Percentiles rank a stretch among this genome's conserved stretches.
phyloP scores from a whole-genome alignment of 2,797 vertebrate species.

The Aquila chrysaetos region DNA sequence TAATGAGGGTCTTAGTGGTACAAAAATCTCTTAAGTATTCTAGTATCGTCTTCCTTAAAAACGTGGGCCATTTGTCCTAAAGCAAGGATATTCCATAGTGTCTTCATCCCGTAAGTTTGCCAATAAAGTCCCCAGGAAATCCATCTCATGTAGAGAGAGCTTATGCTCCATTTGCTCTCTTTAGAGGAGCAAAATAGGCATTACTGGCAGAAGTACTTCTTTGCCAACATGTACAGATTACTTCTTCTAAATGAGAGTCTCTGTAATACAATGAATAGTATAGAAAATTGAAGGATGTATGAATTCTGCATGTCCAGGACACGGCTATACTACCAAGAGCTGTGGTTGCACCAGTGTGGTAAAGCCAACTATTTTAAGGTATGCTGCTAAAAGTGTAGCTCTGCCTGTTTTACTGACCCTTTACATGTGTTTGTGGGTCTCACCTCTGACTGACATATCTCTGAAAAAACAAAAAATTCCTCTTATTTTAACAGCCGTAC shows the following conservation, averaged over 20 bases:
- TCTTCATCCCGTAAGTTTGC: not conserved
- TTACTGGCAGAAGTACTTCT: not conserved
- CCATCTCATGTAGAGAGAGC: not conserved
- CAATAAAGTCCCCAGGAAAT: not conserved
- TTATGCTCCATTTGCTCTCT: not conserved
- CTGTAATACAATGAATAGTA: not conserved
- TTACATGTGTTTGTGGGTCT: not conserved
- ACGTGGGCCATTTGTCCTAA: not conserved
- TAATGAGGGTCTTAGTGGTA: not conserved
- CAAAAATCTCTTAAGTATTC: not conserved
- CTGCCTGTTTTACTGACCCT: not conserved
- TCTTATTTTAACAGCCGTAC: not conserved
- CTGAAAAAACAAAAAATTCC: not conserved
- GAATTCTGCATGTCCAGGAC: not conserved
- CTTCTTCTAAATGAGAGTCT: not conserved
- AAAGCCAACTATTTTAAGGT: not conserved
- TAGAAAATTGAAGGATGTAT: not conserved
- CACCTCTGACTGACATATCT: not conserved
- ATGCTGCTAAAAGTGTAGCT: not conserved
- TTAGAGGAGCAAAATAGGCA: not conserved
- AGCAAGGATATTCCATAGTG: not conserved
- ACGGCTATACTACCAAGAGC: not conserved
- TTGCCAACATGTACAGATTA: not conserved
- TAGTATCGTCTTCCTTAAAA: not conserved
- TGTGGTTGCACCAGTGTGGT: too few species aligned